These are phyloP conservation scores for Helicoverpa armigera DNA, from an alignment of 1,140 invertebrate genomes.

Conservation along the genomic window DNA sequence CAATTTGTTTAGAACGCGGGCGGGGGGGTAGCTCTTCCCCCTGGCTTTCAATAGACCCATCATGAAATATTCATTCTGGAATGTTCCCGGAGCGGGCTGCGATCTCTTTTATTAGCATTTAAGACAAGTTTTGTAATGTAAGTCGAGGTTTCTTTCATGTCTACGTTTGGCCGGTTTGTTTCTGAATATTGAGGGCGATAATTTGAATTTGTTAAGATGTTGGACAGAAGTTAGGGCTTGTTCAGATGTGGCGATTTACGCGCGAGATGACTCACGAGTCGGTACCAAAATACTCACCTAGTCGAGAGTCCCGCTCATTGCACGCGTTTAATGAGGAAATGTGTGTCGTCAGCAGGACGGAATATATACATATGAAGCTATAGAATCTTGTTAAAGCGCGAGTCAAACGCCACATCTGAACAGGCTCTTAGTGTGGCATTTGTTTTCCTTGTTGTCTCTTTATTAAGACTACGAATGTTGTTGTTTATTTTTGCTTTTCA, in stretches of 20 bases:
- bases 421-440: too few relatives aligned
- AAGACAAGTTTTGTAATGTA: constrained; percentile 70
- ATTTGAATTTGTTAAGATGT: constrained; percentile 55
- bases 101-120: constrained; percentile 71
- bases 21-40: constrained; percentile 42
- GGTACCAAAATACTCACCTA: too few relatives aligned
- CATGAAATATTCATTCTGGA: constrained; percentile 68
- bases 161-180: constrained; percentile 54
- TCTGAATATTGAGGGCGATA: constrained; percentile 57
- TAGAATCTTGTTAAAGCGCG: too few relatives aligned
- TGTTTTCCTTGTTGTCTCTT: too few relatives aligned
- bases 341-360: too few relatives aligned
- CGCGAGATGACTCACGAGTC: background rate
- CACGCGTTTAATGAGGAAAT: too few relatives aligned
- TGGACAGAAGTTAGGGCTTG: constrained; percentile 13
- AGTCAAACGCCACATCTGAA: too few relatives aligned
- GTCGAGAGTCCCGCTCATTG: too few relatives aligned
- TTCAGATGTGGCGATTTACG: background rate
- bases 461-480: too few relatives aligned
- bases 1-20: background rate
- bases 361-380: too few relatives aligned
- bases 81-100: constrained; percentile 53
- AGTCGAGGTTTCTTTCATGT: constrained; percentile 60
- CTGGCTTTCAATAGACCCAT: constrained; percentile 58
- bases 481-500: too few relatives aligned